A percentile compares a stretch with the other conserved stretches of the same genome.
Conservation (phyloP, 1,140 invertebrate genomes). For the Odontomachus brunneus region DNA sequence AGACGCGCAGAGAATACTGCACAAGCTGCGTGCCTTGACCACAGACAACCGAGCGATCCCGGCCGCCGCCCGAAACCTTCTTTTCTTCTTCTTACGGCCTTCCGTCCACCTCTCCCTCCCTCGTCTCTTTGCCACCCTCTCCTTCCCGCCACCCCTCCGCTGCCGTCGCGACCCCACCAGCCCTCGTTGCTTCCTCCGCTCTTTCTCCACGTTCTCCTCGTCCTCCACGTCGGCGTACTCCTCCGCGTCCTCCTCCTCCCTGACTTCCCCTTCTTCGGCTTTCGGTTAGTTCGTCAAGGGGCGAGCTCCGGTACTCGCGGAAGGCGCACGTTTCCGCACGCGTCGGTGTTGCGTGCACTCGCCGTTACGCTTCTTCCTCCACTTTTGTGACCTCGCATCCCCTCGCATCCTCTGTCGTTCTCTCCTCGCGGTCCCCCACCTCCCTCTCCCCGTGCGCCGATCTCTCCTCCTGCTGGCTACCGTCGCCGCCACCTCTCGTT, state of each 20-base stretch:
- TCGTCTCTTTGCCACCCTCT: constrained; percentile 2
- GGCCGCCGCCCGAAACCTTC: constrained; percentile 81
- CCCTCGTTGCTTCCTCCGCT: constrained; percentile 19
- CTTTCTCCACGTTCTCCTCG: too few relatives aligned
- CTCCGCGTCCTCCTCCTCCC: background rate
- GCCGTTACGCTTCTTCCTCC: constrained; percentile 79
- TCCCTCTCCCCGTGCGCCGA: background rate
- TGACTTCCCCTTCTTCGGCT: constrained; percentile 53
- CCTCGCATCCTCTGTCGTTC: constrained; percentile 24
- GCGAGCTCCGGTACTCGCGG: constrained; percentile 72
- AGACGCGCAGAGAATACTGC: constrained; percentile 74
- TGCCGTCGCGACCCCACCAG: constrained; percentile 56
- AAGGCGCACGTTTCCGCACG: constrained; percentile 78
- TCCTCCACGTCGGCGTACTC: background rate
- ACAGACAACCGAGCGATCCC: constrained; percentile 81
- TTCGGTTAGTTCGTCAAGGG: constrained; percentile 71
- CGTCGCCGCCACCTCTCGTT: constrained; percentile 53
- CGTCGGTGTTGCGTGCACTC: constrained; percentile 79
- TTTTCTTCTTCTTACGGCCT: constrained; percentile 69
- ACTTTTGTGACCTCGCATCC: constrained; percentile 70
- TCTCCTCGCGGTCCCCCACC: background rate
- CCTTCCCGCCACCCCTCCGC: constrained; percentile 45
- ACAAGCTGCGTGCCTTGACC: constrained; percentile 83
- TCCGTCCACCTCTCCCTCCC: constrained; percentile 37
- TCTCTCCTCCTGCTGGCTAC: constrained; percentile 31